Percentiles rank a stretch among this genome's conserved stretches.
These are phyloP conservation scores for Bothrops jararaca DNA, from an alignment of 2,113 vertebrate species.

Conservation along the genomic window DNA sequence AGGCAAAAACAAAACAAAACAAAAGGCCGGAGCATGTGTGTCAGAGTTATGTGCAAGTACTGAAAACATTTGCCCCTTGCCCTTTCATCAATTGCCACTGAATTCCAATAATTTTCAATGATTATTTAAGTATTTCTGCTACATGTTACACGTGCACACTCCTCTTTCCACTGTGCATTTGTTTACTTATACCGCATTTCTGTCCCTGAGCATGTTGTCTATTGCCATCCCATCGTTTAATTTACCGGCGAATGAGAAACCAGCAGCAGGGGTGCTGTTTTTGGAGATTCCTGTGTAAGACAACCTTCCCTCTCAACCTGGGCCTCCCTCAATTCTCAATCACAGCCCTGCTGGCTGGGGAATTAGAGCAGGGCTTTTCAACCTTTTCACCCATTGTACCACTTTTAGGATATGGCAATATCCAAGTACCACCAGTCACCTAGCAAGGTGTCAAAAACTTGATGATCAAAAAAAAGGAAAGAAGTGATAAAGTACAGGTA, in stretches of 20 bases:
- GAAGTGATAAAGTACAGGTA: too few species aligned
- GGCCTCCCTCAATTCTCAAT: not conserved
- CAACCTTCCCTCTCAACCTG: not conserved
- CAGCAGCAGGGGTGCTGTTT: not conserved
- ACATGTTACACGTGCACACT: not conserved
- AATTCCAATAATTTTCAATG: not conserved
- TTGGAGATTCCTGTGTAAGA: not conserved
- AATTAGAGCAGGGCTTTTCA: not conserved
- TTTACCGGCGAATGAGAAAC: not conserved
- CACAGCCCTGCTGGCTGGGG: not conserved
- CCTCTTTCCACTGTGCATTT: not conserved
- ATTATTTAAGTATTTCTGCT: not conserved
- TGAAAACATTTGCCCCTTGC: not conserved
- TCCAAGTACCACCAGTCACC: too few species aligned
- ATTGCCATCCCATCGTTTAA: not conserved
- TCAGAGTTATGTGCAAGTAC: not conserved
- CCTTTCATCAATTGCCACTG: not conserved
- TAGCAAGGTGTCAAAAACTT: too few species aligned
- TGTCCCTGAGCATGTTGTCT: not conserved
- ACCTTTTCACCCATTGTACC: too few species aligned
- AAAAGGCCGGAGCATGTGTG: not conserved
- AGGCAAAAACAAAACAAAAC: not conserved
- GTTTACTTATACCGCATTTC: not conserved
- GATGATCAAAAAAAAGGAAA: too few species aligned
- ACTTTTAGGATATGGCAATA: too few species aligned